phyloP scores from a whole-genome alignment of 1,140 invertebrate species.

The Drosophila funebris region DNA sequence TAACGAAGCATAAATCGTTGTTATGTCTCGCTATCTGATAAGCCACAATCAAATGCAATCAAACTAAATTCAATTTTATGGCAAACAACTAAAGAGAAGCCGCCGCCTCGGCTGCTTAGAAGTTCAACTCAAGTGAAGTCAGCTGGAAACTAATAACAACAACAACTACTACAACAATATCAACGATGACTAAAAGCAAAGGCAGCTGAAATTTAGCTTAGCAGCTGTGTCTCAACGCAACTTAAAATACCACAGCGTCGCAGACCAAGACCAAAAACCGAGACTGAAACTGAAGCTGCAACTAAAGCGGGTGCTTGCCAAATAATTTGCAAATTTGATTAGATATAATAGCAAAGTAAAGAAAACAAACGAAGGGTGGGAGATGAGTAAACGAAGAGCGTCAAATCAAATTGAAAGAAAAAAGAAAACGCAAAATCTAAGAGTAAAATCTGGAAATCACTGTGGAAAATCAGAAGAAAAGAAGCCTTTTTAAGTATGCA shows the following conservation, averaged over 20 bases:
- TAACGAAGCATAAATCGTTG: conserved; percentile 78
- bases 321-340: conserved; percentile 69
- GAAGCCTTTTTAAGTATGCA: conserved; percentile 14
- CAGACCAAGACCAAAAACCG: conserved; percentile 8
- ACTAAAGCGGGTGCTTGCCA: conserved; percentile 33
- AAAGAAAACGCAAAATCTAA: background rate
- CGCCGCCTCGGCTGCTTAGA: conserved; percentile 38
- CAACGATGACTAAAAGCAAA: background rate
- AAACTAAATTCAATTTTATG: conserved; percentile 80
- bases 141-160: conserved; percentile 60
- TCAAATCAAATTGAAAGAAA: conserved; percentile 9
- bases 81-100: conserved; percentile 46
- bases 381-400: background rate
- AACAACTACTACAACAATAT: conserved; percentile 6
- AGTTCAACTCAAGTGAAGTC: conserved; percentile 66
- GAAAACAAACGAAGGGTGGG: background rate
- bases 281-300: conserved; percentile 20
- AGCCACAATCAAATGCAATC: conserved; percentile 82
- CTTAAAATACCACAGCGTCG: conserved; percentile 57
- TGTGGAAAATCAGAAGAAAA: conserved; percentile 9
- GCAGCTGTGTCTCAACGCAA: conserved; percentile 64
- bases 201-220: conserved; percentile 38
- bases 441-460: conserved; percentile 18
- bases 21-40: conserved; percentile 57
- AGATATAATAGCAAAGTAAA: conserved; percentile 35